phyloP scores from a whole-genome alignment of 2,888 invertebrate species.

The Trichacis sp. region DNA sequence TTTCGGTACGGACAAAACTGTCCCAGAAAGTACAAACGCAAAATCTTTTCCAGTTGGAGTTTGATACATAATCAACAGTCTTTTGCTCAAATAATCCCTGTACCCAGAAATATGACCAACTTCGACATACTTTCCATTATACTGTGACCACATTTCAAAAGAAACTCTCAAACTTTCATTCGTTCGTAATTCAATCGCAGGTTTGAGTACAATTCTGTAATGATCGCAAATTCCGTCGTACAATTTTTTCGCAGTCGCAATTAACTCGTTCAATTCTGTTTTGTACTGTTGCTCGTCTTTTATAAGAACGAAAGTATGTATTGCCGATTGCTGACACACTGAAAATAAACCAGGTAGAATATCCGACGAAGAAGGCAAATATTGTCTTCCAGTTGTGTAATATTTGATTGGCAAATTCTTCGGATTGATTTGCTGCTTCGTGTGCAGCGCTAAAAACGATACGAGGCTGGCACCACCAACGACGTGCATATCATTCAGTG shows the following conservation, averaged over 20 bases:
- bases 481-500: constrained; percentile 77
- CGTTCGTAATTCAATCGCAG: constrained; percentile 74
- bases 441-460: constrained; percentile 80
- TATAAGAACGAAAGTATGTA: constrained; percentile 75
- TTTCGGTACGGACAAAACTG: constrained; percentile 80
- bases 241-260: constrained; percentile 71
- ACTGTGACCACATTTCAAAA: constrained; percentile 82
- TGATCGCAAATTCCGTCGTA: constrained; percentile 78
- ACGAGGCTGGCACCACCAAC: constrained; percentile 81
- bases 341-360: constrained; percentile 73
- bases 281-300: constrained; percentile 70
- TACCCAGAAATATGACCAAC: constrained; percentile 81
- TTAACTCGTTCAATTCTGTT: constrained; percentile 72
- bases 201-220: constrained; percentile 75
- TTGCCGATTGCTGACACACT: constrained; percentile 77
- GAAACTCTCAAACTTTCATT: constrained; percentile 79
- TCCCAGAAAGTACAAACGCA: constrained; percentile 79
- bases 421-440: constrained; percentile 76
- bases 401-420: constrained; percentile 78
- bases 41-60: constrained; percentile 76
- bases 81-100: constrained; percentile 81
- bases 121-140: constrained; percentile 76
- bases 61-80: constrained; percentile 79
- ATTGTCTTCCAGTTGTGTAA: constrained; percentile 80
- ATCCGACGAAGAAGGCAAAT: constrained; percentile 70